Evolutionary conservation across 2,888 invertebrate genomes (phyloP).

Genomic region (Hemaris fuciformis): DNA sequence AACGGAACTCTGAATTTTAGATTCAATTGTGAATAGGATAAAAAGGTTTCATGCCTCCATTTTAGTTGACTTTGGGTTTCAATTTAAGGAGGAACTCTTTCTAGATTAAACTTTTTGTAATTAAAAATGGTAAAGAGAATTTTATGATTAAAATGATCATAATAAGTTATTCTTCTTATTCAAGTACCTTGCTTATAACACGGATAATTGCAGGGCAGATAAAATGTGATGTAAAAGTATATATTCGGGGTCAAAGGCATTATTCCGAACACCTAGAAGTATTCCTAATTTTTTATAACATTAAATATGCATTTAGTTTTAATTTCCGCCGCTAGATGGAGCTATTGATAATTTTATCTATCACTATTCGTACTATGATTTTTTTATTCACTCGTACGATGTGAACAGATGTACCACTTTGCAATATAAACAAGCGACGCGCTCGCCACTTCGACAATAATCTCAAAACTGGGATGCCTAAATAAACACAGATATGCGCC

Average conservation of each 20-base stretch:
- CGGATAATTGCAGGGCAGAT: too few species aligned
- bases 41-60: not conserved
- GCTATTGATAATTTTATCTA: not conserved
- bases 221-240: too few species aligned
- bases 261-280: too few species aligned
- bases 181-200: too few species aligned
- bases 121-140: not conserved
- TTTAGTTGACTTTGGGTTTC: not conserved
- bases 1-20: not conserved
- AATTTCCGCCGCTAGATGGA: too few species aligned
- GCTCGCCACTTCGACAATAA: slow-evolving; percentile 28
- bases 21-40: not conserved
- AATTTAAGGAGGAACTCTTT: not conserved
- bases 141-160: too few species aligned
- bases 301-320: too few species aligned
- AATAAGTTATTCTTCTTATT: too few species aligned
- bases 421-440: slow-evolving; percentile 46
- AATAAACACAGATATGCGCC: slow-evolving; percentile 27
- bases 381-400: slow-evolving; percentile 23
- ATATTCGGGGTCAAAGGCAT: too few species aligned
- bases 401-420: slow-evolving; percentile 52
- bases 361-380: not conserved
- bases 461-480: slow-evolving; percentile 33
- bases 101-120: not conserved
- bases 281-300: too few species aligned